These are phyloP conservation scores for Gymnarchus niloticus DNA, from an alignment of 2,113 vertebrate species.

Conservation along the genomic window DNA sequence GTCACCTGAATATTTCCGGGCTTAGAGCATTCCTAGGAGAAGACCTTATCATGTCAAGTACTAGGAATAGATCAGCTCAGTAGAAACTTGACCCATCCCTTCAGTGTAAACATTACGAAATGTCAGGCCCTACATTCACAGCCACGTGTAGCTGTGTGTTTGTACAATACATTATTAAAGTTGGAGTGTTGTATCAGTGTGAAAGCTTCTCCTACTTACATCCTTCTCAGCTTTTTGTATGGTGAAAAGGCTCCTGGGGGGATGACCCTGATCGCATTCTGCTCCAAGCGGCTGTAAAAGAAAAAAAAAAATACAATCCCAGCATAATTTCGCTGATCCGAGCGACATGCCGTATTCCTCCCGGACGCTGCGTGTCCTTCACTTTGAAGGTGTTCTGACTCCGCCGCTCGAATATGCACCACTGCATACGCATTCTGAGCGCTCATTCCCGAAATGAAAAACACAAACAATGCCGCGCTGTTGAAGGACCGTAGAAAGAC, in stretches of 20 bases:
- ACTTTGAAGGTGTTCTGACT: background rate
- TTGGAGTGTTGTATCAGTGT: conserved; percentile 12
- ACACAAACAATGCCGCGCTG: background rate
- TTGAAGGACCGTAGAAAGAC: background rate
- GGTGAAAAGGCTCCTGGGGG: conserved; percentile 93
- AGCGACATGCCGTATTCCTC: background rate
- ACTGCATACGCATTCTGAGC: background rate
- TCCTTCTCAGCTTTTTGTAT: conserved; percentile 94
- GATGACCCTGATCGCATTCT: conserved; percentile 96
- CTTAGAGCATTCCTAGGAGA: background rate
- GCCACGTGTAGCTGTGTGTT: background rate
- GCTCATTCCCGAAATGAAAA: background rate
- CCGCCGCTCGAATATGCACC: background rate
- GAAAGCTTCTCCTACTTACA: conserved; percentile 69
- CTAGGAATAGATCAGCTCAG: too few species aligned
- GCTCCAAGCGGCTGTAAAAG: conserved; percentile 85
- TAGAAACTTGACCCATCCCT: background rate
- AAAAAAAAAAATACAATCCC: background rate
- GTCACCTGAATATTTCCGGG: background rate
- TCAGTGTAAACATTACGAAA: background rate
- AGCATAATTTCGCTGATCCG: background rate
- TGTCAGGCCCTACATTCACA: background rate
- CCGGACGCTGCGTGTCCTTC: background rate
- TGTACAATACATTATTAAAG: background rate
- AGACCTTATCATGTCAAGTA: background rate